These are phyloP conservation scores for Lepus townsendii DNA, from an alignment of 2,797 vertebrate species.

Conservation along the genomic window DNA sequence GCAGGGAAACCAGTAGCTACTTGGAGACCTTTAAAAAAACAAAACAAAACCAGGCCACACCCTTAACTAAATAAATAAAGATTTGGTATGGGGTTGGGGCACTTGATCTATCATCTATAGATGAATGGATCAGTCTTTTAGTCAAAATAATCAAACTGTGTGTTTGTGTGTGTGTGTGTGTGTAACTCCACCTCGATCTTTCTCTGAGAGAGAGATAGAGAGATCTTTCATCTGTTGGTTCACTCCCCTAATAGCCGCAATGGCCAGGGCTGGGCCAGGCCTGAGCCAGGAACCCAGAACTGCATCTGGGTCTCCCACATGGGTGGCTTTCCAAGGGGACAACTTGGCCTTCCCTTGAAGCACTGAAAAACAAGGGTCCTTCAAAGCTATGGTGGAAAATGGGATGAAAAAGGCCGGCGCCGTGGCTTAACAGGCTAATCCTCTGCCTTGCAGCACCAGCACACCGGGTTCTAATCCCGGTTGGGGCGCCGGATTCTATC, in stretches of 20 bases:
- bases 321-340: not conserved
- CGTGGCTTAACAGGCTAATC: no score
- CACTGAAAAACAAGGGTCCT: not conserved
- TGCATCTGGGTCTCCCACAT: no score
- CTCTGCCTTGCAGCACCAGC: no score
- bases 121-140: not conserved
- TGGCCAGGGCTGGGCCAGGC: no score
- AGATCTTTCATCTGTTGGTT: no score
- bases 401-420: no score
- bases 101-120: not conserved
- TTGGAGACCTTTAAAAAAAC: not conserved
- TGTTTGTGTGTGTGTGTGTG: no score
- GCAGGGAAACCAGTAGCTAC: not conserved
- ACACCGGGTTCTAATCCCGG: no score
- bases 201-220: not conserved
- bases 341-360: not conserved
- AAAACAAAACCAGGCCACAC: not conserved
- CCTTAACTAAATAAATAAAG: constrained; percentile 9
- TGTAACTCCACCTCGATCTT: not conserved
- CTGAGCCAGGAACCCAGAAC: no score
- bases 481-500: no score
- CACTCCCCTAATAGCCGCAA: no score
- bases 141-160: not conserved
- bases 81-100: not conserved
- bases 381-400: no score